A percentile compares a stretch with the other conserved stretches of the same genome.
Conservation (phyloP, 2,888 invertebrate genomes). For the Criorhina ranunculi region DNA sequence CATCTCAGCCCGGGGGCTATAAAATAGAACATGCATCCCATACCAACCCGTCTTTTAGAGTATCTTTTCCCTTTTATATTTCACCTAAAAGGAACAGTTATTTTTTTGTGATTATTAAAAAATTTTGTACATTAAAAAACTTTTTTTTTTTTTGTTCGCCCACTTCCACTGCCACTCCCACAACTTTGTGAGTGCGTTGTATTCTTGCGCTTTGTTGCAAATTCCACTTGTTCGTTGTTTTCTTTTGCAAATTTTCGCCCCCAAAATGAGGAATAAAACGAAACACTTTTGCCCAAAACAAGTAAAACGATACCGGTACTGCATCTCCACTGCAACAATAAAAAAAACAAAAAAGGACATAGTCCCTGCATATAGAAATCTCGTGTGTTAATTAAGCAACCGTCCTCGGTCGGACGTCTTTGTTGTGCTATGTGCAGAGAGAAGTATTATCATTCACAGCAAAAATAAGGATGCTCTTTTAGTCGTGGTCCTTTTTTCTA, state of each 20-base stretch:
- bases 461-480: slow-evolving; percentile 74
- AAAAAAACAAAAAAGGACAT: slow-evolving; percentile 44
- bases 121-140: slow-evolving; percentile 37
- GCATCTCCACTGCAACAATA: slow-evolving; percentile 53
- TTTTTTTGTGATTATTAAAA: slow-evolving; percentile 44
- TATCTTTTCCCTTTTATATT: slow-evolving; percentile 41
- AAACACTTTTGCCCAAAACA: slow-evolving; percentile 42
- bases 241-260: slow-evolving; percentile 40
- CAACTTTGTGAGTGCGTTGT: background rate
- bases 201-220: slow-evolving; percentile 11
- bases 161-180: background rate
- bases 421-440: slow-evolving; percentile 58
- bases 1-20: slow-evolving; percentile 28
- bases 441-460: slow-evolving; percentile 63
- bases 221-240: slow-evolving; percentile 41
- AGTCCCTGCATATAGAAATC: slow-evolving; percentile 33
- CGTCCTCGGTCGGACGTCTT: slow-evolving; percentile 64
- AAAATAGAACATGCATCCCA: slow-evolving; percentile 27
- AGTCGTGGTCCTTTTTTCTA: slow-evolving; percentile 64
- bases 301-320: slow-evolving; percentile 17
- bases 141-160: slow-evolving; percentile 32
- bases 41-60: slow-evolving; percentile 1
- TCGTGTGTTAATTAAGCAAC: slow-evolving; percentile 76
- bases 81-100: slow-evolving; percentile 50
- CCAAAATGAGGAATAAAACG: slow-evolving; percentile 22